Conservation (phyloP, 2,888 invertebrate species). For the Heterodera filipjevi region DNA sequence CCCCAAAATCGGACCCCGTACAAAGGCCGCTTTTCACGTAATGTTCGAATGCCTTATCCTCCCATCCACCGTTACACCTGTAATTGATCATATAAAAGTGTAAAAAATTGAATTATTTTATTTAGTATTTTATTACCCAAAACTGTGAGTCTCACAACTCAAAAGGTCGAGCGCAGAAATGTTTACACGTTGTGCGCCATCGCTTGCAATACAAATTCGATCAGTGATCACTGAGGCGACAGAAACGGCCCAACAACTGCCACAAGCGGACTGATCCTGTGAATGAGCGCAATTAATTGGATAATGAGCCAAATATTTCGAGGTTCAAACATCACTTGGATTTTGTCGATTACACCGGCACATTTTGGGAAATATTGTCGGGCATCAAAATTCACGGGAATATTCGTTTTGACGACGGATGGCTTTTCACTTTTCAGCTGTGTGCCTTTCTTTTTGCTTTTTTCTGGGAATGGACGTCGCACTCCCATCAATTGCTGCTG, state of each 20-base stretch:
- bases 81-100: slow-evolving; percentile 38
- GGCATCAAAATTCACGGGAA: slow-evolving; percentile 14
- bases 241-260: slow-evolving; percentile 79
- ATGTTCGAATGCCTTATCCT: slow-evolving; percentile 79
- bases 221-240: slow-evolving; percentile 51
- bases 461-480: background rate
- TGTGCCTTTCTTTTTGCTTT: background rate
- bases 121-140: slow-evolving; percentile 15
- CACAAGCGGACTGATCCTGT: slow-evolving; percentile 65
- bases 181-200: slow-evolving; percentile 55
- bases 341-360: slow-evolving; percentile 1
- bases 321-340: background rate
- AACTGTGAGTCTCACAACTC: slow-evolving; percentile 9
- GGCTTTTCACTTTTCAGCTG: background rate
- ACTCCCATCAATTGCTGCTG: slow-evolving; percentile 1
- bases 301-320: background rate
- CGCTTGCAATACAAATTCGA: slow-evolving; percentile 67
- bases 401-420: background rate
- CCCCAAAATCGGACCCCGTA: slow-evolving; percentile 75
- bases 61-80: slow-evolving; percentile 77
- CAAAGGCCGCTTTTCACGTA: slow-evolving; percentile 83
- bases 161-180: slow-evolving; percentile 36
- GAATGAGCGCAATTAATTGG: background rate
- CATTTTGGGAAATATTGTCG: slow-evolving; percentile 10
- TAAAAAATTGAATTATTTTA: background rate